Conservation (phyloP, 2,888 invertebrate genomes). For the Sminthurides aquaticus region DNA sequence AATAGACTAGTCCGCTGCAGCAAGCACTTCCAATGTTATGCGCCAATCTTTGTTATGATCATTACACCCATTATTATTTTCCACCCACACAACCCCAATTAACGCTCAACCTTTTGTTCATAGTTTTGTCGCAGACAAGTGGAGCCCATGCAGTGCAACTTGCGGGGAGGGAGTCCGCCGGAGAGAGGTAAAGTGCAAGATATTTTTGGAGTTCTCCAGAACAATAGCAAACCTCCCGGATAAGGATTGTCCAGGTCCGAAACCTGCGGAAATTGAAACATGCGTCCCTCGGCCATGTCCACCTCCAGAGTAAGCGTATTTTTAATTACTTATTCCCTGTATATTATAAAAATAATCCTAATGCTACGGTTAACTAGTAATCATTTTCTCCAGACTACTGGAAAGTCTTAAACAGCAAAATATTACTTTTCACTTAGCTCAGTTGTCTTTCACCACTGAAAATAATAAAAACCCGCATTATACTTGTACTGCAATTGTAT, state of each 20-base stretch:
- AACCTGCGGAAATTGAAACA: conserved; percentile 70
- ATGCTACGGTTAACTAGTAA: no score
- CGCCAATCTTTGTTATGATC: no score
- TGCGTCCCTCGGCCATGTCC: conserved; percentile 71
- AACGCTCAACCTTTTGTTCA: no score
- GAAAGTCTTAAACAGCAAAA: conserved; percentile 9
- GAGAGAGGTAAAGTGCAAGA: conserved; percentile 86
- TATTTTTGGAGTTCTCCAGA: conserved; percentile 82
- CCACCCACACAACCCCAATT: no score
- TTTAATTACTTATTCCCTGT: not conserved
- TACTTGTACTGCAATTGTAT: no score
- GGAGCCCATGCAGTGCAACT: conserved; percentile 84
- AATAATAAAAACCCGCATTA: no score
- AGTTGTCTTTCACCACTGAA: no score
- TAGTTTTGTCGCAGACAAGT: conserved; percentile 87
- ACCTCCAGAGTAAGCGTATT: conserved; percentile 34
- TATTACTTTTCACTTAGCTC: conserved; percentile 7
- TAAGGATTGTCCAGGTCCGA: conserved; percentile 74
- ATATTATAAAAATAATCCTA: not conserved
- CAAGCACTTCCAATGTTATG: no score
- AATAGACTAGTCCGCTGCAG: no score
- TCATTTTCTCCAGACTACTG: no score
- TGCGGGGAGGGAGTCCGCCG: conserved; percentile 85
- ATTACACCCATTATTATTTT: no score
- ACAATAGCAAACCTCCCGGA: conserved; percentile 83